Percentiles rank a stretch among this genome's conserved stretches.
phyloP scores from a whole-genome alignment of 1,140 invertebrate genomes.

The Archivesica marissinica region DNA sequence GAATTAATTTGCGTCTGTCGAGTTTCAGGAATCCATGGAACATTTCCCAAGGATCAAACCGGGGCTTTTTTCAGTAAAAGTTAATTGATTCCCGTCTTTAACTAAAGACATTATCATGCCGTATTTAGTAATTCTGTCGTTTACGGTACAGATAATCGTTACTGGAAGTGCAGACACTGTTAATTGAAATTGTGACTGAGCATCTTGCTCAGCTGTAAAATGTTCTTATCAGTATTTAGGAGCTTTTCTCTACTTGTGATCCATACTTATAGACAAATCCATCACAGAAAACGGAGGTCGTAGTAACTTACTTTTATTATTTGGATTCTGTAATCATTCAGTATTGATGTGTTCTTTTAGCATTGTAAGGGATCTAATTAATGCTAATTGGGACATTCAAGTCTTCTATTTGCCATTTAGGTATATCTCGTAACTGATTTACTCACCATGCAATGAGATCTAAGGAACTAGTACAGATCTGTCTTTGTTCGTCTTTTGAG shows the following conservation, averaged over 20 bases:
- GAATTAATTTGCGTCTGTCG: neutral
- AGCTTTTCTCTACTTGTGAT: neutral
- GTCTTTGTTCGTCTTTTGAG: too few species aligned
- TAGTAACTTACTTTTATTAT: too few species aligned
- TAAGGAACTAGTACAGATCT: too few species aligned
- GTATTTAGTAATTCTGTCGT: slow-evolving; percentile 23
- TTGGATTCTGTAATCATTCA: too few species aligned
- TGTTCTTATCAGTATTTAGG: neutral
- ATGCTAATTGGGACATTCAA: too few species aligned
- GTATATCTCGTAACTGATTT: too few species aligned
- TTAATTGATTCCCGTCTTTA: slow-evolving; percentile 16
- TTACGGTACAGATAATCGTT: slow-evolving; percentile 11
- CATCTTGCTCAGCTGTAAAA: neutral
- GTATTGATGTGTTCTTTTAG: too few species aligned
- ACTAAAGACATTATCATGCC: neutral
- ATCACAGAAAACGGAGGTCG: too few species aligned
- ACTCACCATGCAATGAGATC: too few species aligned
- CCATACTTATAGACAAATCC: neutral
- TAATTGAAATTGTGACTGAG: slow-evolving; percentile 15
- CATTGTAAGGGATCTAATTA: too few species aligned
- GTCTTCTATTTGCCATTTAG: too few species aligned
- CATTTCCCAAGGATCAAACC: neutral
- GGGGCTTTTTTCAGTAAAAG: neutral
- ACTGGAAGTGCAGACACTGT: neutral
- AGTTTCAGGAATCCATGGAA: neutral